Conservation (phyloP, 2,113 vertebrate species). For the Peromyscus maniculatus region DNA sequence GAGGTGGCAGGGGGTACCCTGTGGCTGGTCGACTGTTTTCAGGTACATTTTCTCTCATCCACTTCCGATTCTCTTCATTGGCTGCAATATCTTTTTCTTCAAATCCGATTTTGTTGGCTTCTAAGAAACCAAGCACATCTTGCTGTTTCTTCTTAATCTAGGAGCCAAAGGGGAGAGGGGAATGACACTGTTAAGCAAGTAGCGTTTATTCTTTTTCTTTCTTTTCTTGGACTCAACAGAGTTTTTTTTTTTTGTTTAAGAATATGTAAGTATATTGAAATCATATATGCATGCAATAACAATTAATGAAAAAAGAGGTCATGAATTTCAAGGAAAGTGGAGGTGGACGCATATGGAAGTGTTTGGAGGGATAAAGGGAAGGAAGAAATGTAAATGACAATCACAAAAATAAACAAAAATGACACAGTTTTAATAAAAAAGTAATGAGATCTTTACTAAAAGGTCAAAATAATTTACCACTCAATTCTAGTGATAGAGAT, state of each 20-base stretch:
- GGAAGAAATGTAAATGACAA: not conserved
- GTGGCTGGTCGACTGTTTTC: constrained; percentile 92
- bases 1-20: constrained; percentile 95
- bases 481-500: not conserved
- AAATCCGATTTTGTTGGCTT: constrained; percentile 96
- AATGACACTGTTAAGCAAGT: constrained; percentile 35
- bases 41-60: constrained; percentile 98
- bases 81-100: constrained; percentile 98
- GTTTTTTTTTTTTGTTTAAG: not conserved
- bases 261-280: not conserved
- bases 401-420: not conserved
- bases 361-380: not conserved
- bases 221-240: not conserved
- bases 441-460: not conserved
- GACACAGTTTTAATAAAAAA: not conserved
- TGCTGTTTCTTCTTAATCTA: constrained; percentile 99
- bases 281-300: not conserved
- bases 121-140: constrained; percentile 95
- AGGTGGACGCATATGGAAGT: not conserved
- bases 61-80: constrained; percentile 95
- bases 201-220: not conserved
- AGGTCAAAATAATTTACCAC: not conserved
- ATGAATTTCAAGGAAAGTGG: not conserved
- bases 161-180: constrained; percentile 49
- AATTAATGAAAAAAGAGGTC: not conserved